Evolutionary conservation across 2,113 vertebrate genomes (phyloP).

Genomic region (Cynoglossus semilaevis): DNA sequence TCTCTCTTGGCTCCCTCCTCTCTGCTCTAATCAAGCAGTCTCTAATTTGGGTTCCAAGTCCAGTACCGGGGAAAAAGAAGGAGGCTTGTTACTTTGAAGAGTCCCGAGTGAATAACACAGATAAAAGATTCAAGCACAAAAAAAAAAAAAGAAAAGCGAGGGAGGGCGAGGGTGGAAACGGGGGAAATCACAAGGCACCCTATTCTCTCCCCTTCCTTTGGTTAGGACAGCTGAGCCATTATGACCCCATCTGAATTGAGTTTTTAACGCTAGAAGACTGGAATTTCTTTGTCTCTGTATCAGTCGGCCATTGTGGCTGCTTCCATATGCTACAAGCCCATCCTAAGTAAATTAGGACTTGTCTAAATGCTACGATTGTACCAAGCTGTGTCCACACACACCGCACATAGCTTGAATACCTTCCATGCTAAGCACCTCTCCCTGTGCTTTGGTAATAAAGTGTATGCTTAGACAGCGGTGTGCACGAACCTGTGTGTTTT

Average conservation of each 20-base stretch:
- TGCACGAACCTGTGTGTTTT: conserved; percentile 35
- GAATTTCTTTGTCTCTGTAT: conserved; percentile 91
- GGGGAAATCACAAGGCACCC: conserved; percentile 89
- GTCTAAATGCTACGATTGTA: conserved; percentile 87
- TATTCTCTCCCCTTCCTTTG: conserved; percentile 94
- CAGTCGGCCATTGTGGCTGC: conserved; percentile 86
- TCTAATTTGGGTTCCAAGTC: conserved; percentile 95
- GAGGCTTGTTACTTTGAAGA: conserved; percentile 94
- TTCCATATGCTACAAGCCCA: conserved; percentile 84
- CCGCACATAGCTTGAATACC: conserved; percentile 73
- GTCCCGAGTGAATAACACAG: conserved; percentile 94
- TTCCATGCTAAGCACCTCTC: conserved; percentile 61
- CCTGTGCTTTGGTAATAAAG: conserved; percentile 23
- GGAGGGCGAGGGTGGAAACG: conserved; percentile 69
- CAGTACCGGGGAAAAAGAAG: conserved; percentile 86
- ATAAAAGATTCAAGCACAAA: conserved; percentile 96
- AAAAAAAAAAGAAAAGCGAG: conserved; percentile 74
- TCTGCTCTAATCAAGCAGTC: conserved; percentile 81
- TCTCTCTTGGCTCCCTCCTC: conserved; percentile 71
- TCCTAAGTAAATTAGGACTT: conserved; percentile 86
- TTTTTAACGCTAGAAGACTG: conserved; percentile 86
- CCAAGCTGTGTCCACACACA: conserved; percentile 70
- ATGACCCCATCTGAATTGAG: conserved; percentile 90
- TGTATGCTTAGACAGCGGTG: conserved; percentile 32
- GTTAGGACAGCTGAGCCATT: conserved; percentile 97